Percentiles rank a stretch among this genome's conserved stretches.
These are phyloP conservation scores for Loris lydekkerianus DNA, from an alignment of 2,797 vertebrate genomes.

Conservation along the genomic window DNA sequence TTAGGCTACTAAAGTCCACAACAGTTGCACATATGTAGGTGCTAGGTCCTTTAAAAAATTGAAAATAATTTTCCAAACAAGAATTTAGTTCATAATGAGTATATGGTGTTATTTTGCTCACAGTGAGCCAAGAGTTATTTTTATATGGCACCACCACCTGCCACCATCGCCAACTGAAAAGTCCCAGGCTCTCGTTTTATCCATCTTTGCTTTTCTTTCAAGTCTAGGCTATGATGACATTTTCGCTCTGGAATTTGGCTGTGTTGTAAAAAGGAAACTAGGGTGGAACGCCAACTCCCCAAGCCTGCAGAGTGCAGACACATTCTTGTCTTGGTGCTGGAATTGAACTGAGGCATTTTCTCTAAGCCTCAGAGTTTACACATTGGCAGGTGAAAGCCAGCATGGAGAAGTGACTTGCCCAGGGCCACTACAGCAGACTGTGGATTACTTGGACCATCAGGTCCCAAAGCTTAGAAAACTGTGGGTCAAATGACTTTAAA, in stretches of 20 bases:
- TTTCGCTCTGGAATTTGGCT: conserved; percentile 5
- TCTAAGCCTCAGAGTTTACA: neutral
- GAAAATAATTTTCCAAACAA: neutral
- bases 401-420: neutral
- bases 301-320: neutral
- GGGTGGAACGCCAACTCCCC: neutral
- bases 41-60: neutral
- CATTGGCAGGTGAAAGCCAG: neutral
- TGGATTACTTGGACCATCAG: neutral
- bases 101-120: neutral
- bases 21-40: neutral
- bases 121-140: neutral
- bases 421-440: neutral
- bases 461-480: neutral
- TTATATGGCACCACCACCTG: neutral
- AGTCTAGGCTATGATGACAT: neutral
- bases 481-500: neutral
- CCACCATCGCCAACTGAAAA: neutral
- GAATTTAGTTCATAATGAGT: neutral
- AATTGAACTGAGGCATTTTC: neutral
- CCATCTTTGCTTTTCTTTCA: neutral
- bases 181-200: neutral
- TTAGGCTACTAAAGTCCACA: neutral
- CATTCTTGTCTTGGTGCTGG: neutral
- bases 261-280: neutral